Evolutionary conservation across 2,797 vertebrate species (phyloP), one percentile per base, ranked within the genome.

Genomic region (Natrix natrix): DNA sequence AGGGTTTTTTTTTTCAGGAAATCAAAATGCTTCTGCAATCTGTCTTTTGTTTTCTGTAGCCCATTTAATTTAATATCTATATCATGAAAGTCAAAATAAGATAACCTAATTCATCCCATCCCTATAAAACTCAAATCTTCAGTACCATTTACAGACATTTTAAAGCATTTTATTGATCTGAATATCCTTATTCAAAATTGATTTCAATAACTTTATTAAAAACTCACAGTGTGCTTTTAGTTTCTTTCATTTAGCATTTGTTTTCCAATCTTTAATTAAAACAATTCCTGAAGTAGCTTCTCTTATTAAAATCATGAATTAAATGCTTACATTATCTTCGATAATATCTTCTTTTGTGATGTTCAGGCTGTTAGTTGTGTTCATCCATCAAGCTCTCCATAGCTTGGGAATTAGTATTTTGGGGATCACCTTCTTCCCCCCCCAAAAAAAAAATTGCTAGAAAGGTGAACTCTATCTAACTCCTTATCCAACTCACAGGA

Each of bases 21-120:
- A n/a, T 55, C 22, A 37, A 78, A 57, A 86, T 54, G n/a, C 37
- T 90, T 87, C 56, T 88, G 5, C 63, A 59, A 37, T 57, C 28
- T 4, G 14, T 78, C 26, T 16, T 43, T 87, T 66, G 90, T 89
- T 96, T 95, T 96, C 95, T 94, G 96, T 94, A 94, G 89, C 96
- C 95, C 96, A 94, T 97, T 97, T 98, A 98, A 97, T 97, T 98
- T 98, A 97, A 94, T 96, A 97, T 95, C 93, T 94, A 95, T 92
- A 94, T 92, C 93, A 95, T 95, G 87, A 93, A 97, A 95, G 98
- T 95, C n/a, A 96, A 97, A 96, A 94, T 97, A 96, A 12, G 54
- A 95, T 97, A 97, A 97, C 95, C 95, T 94, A 26, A 78, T 43
- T 87, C 89, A 74, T 91, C 10, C 89, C 37, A 69, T 87, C 14